Conservation (phyloP, 2,113 vertebrate species). For the Numenius arquata region DNA sequence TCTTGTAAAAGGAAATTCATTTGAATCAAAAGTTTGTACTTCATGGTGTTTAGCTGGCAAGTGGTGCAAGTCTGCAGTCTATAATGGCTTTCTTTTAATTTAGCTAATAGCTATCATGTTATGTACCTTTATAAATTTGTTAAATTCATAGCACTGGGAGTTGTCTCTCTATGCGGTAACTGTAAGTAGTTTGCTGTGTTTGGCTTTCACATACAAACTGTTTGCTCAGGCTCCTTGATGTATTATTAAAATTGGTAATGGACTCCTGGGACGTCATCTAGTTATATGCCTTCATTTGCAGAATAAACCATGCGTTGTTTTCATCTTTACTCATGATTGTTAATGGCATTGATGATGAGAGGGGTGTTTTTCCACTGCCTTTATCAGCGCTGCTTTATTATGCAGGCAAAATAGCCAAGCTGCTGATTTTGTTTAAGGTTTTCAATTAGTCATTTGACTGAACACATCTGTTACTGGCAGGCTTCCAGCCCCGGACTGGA, state of each 20-base stretch:
- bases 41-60: constrained; percentile 81
- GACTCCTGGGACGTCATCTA: constrained; percentile 97
- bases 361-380: constrained; percentile 87
- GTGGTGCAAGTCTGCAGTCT: constrained; percentile 75
- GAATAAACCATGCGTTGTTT: constrained; percentile 99
- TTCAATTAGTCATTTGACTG: constrained; percentile 99
- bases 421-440: constrained; percentile 99
- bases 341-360: constrained; percentile 99
- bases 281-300: constrained; percentile 99
- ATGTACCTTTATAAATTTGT: constrained; percentile 98
- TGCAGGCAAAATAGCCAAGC: constrained; percentile 96
- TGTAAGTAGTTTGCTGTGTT: constrained; percentile 92
- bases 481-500: constrained; percentile 84
- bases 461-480: constrained; percentile 99
- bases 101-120: constrained; percentile 99
- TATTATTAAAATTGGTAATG: constrained; percentile 99
- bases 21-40: constrained; percentile 78
- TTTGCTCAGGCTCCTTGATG: constrained; percentile 99
- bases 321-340: constrained; percentile 99
- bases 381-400: constrained; percentile 95
- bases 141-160: constrained; percentile 94
- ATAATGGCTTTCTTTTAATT: constrained; percentile 98
- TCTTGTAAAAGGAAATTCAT: constrained; percentile 76
- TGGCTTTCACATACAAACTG: constrained; percentile 94
- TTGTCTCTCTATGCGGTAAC: constrained; percentile 87